Percentiles rank a stretch among this genome's conserved stretches.
phyloP scores from a whole-genome alignment of 1,140 invertebrate species.

The Leptopilina boulardi region DNA sequence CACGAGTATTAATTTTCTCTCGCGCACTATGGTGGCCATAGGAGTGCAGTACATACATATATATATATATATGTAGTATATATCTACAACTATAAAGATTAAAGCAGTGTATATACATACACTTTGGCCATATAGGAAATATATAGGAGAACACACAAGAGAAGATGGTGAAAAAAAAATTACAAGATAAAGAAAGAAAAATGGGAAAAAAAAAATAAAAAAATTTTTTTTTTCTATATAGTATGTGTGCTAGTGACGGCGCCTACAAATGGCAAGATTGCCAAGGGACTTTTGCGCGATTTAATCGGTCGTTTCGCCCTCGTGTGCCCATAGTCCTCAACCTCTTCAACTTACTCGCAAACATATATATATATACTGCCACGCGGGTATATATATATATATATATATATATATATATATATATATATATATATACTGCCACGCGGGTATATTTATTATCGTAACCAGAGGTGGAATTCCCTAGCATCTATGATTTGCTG shows the following conservation, averaged over 20 bases:
- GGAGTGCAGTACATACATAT: too few relatives aligned
- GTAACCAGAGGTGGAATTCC: neutral
- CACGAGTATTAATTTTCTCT: constrained; percentile 72
- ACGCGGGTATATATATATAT: too few relatives aligned
- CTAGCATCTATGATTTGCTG: constrained; percentile 7
- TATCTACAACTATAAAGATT: neutral
- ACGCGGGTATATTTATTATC: constrained; percentile 61
- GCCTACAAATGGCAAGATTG: constrained; percentile 58
- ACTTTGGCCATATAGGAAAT: constrained; percentile 2
- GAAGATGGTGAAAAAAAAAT: constrained; percentile 44
- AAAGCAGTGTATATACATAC: neutral
- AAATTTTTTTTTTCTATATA: too few relatives aligned
- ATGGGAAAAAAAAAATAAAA: too few relatives aligned
- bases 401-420: too few relatives aligned
- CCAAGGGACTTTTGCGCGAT: constrained; percentile 59
- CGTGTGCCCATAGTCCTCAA: constrained; percentile 41
- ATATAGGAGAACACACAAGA: constrained; percentile 25
- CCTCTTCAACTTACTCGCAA: constrained; percentile 41
- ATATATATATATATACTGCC: too few relatives aligned
- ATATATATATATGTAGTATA: too few relatives aligned
- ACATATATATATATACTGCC: too few relatives aligned
- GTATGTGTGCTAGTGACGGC: constrained; percentile 49
- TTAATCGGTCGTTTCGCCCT: constrained; percentile 61
- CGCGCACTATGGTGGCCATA: constrained; percentile 45
- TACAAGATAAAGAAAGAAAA: constrained; percentile 39